Percentiles rank a stretch among this genome's conserved stretches.
Evolutionary conservation across 2,113 vertebrate genomes (phyloP).

Genomic region (Otolemur garnettii): DNA sequence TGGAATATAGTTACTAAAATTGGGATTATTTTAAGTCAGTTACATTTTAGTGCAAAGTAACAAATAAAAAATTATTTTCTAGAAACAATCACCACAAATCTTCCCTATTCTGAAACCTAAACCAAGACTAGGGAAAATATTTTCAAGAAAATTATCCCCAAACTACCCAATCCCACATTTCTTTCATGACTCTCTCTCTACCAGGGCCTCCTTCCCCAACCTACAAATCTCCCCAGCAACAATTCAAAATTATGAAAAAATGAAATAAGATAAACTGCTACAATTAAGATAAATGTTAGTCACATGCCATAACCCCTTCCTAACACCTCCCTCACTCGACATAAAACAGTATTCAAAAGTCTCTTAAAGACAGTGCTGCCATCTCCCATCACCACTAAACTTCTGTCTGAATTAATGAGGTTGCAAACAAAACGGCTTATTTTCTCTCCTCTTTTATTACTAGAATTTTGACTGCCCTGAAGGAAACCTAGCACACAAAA

Average conservation of each 20-base stretch:
- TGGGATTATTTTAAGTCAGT: background rate
- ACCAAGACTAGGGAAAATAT: background rate
- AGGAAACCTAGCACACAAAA: background rate
- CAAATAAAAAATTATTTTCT: conserved; percentile 4
- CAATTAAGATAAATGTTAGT: background rate
- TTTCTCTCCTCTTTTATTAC: background rate
- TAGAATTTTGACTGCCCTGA: background rate
- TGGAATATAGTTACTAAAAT: background rate
- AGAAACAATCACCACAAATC: background rate
- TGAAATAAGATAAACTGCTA: background rate
- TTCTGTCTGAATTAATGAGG: background rate
- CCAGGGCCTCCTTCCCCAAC: background rate
- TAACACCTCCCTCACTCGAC: background rate
- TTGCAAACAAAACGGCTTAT: background rate
- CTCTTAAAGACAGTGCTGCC: background rate
- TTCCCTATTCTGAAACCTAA: background rate
- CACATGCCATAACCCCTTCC: background rate
- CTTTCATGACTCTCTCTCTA: conserved; percentile 7
- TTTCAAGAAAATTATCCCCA: background rate
- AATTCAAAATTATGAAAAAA: background rate
- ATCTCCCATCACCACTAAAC: background rate
- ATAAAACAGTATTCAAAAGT: background rate
- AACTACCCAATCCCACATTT: background rate
- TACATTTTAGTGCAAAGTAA: background rate
- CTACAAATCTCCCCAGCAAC: background rate